Evolutionary conservation across 2,888 invertebrate species (phyloP).

Genomic region (Pollenia labialis): DNA sequence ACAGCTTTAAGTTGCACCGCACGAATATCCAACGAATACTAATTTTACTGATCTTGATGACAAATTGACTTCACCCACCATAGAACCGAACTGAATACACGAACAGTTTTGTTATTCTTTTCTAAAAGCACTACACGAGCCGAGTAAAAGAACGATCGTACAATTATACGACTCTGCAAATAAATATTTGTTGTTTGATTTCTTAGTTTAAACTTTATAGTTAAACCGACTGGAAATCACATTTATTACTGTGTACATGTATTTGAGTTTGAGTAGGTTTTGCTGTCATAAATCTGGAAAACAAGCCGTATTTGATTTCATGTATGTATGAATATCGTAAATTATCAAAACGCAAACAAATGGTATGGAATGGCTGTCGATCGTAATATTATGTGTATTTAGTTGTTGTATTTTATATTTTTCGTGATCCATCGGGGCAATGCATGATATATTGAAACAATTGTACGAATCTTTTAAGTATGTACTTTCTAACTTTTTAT

Average conservation of each 20-base stretch:
- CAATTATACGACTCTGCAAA: constrained; percentile 30
- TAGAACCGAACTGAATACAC: constrained; percentile 33
- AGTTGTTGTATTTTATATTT: background rate
- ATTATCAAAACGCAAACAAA: background rate
- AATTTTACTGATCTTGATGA: constrained; percentile 76
- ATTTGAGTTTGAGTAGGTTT: background rate
- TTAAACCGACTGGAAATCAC: constrained; percentile 56
- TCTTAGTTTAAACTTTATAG: constrained; percentile 24
- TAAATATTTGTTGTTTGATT: constrained; percentile 1
- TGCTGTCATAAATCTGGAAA: constrained; percentile 53
- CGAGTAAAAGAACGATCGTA: background rate
- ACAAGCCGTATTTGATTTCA: constrained; percentile 34
- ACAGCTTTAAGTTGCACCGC: constrained; percentile 73
- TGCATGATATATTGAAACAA: background rate
- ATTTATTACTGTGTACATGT: constrained; percentile 14
- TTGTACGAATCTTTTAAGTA: background rate
- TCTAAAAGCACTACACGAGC: constrained; percentile 48
- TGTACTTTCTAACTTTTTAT: background rate
- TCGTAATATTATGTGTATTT: constrained; percentile 42
- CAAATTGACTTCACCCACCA: constrained; percentile 77
- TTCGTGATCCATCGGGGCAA: background rate
- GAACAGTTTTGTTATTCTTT: constrained; percentile 33
- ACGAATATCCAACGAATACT: constrained; percentile 77
- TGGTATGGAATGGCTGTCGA: constrained; percentile 44
- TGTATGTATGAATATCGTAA: background rate